Evolutionary conservation across 1,140 invertebrate genomes (phyloP).

Genomic region (Ylistrum balloti): DNA sequence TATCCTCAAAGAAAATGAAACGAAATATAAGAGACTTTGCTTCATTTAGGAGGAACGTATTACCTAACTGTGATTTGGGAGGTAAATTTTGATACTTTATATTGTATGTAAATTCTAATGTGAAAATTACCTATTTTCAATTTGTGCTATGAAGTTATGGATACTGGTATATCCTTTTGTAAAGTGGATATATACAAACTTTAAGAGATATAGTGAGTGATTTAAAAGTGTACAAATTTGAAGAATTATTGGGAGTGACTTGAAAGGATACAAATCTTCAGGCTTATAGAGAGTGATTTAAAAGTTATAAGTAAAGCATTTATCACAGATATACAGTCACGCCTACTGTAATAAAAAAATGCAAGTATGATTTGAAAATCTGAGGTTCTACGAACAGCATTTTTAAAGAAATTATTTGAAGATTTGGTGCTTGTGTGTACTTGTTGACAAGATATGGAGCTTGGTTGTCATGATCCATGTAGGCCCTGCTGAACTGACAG

Average conservation of each 20-base stretch:
- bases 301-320: background rate
- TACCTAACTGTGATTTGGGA: too few species aligned
- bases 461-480: background rate
- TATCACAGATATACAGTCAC: too few species aligned
- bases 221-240: too few species aligned
- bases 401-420: background rate
- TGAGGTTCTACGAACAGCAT: background rate
- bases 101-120: background rate
- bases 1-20: too few species aligned
- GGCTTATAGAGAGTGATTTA: too few species aligned
- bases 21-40: too few species aligned
- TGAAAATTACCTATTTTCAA: background rate
- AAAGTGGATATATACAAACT: background rate
- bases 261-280: too few species aligned
- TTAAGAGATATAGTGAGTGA: background rate
- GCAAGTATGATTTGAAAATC: background rate
- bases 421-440: conserved; percentile 33
- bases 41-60: too few species aligned
- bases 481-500: background rate
- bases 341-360: too few species aligned
- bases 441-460: background rate
- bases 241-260: too few species aligned
- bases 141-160: background rate
- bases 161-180: background rate
- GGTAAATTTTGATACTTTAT: background rate